Base-by-base conservation (phyloP, 2,797 vertebrate species). In the Echeneis naucrates region DNA sequence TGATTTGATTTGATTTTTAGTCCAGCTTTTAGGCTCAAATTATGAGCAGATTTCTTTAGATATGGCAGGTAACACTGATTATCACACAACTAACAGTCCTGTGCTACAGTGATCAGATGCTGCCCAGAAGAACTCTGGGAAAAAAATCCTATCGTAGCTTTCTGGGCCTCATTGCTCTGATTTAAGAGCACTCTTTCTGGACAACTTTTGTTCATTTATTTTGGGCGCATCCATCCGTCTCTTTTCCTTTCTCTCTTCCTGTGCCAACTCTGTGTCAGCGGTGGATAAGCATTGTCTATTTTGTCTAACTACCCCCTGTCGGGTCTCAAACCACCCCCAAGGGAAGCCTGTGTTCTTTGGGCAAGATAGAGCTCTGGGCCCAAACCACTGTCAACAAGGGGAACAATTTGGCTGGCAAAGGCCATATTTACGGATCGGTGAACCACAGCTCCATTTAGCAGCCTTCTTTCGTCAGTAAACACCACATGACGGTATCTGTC, bases 331-430 rank as follows among this genome's bases (percentile, higher is more conserved):
- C 87, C 84, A 77, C 84, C 91, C 89, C 88, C 88, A 72, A 82
- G 84, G 85, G 83, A 90, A 81, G 86, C 81, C 74, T 91, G 83
- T 83, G 82, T 92, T 92, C 84, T 89, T 82, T 88, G 84, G 85
- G 84, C 67, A 89, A 89, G 85, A 88, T 78, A 79, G 89, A 87
- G 81, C 78, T 87, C 79, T 63, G 78, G 76, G 87, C 88, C 86
- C 83, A 91, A 92, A 93, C 93, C 93, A 90, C 93, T 83, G 88
- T 94, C 93, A 94, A 94, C 92, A 93, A 93, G 86, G 87, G 83
- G 92, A 93, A 93, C 90, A 93, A 91, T 94, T 93, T 94, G 91
- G 90, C 91, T 92, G 89, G 91, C 85, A 84, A 88, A 85, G 87
- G 85, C 90, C 90, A 73, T 93, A 93, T 94, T 95, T 94, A 94